Percentiles rank a stretch among this genome's conserved stretches.
Conservation (phyloP, 2,888 invertebrate species). For the Cataglyphis livida region DNA sequence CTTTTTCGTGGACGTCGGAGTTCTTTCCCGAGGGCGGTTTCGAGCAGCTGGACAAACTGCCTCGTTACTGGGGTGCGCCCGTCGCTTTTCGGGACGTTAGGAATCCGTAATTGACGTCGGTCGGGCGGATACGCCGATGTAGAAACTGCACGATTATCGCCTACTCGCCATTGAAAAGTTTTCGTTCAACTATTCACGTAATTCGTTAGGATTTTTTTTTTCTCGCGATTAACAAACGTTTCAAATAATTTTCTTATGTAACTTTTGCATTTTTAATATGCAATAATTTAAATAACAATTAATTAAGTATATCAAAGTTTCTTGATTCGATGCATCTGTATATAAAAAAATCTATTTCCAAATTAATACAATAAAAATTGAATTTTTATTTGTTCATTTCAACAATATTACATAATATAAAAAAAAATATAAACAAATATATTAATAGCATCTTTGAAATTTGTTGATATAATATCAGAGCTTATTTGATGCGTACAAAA, state of each 20-base stretch:
- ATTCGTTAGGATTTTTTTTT: constrained; percentile 14
- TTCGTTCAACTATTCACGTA: constrained; percentile 38
- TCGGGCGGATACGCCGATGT: constrained; percentile 36
- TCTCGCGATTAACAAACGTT: background rate
- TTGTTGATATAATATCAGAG: background rate
- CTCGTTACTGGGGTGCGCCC: constrained; percentile 50
- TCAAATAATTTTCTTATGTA: background rate
- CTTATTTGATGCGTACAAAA: background rate
- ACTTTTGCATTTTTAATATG: background rate
- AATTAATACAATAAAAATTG: background rate
- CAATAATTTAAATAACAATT: background rate
- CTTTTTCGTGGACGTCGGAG: constrained; percentile 56
- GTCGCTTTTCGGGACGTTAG: constrained; percentile 55
- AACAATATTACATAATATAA: background rate
- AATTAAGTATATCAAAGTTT: background rate
- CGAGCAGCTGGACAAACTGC: constrained; percentile 58
- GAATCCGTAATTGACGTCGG: constrained; percentile 58
- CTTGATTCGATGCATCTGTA: background rate
- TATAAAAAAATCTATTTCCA: background rate
- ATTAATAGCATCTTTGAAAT: background rate
- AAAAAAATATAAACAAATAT: background rate
- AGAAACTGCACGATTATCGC: constrained; percentile 34
- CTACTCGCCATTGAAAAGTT: constrained; percentile 49
- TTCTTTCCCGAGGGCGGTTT: constrained; percentile 55
- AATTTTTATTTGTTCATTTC: background rate